Percentiles rank a stretch among this genome's conserved stretches.
Conservation (phyloP, 1,140 invertebrate species). For the Neelides sp. region DNA sequence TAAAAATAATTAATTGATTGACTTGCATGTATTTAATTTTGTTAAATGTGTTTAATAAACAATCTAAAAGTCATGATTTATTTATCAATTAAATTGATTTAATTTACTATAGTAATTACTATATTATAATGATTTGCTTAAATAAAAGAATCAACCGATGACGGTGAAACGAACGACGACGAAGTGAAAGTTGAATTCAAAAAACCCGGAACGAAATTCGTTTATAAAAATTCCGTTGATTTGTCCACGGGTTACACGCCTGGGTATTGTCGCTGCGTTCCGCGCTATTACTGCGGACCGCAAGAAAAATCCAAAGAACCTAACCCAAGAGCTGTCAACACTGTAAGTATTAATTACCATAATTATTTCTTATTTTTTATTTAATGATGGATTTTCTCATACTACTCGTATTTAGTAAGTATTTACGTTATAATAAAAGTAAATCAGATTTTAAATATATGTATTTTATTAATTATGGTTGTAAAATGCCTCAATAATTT, state of each 20-base stretch:
- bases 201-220: too few relatives aligned
- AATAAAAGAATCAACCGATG: too few relatives aligned
- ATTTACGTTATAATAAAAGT: not conserved
- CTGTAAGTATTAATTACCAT: slow-evolving; percentile 1
- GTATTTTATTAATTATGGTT: not conserved
- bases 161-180: too few relatives aligned
- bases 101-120: too few relatives aligned
- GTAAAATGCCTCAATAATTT: not conserved
- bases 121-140: too few relatives aligned
- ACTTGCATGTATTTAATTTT: too few relatives aligned
- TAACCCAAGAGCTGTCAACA: slow-evolving; percentile 22
- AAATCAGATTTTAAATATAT: not conserved
- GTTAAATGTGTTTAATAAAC: too few relatives aligned
- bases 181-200: too few relatives aligned
- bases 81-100: too few relatives aligned
- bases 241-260: slow-evolving; percentile 13
- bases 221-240: too few relatives aligned
- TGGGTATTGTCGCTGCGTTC: slow-evolving; percentile 22
- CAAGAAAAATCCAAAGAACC: slow-evolving; percentile 2
- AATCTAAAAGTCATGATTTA: too few relatives aligned
- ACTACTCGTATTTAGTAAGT: not conserved
- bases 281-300: slow-evolving; percentile 18
- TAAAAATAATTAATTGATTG: too few relatives aligned
- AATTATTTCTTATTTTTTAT: not conserved
- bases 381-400: not conserved